A percentile compares a stretch with the other conserved stretches of the same genome.
These are phyloP conservation scores for Apostichopus parvimensis DNA, from an alignment of 35 echinoderm and acorn worm species.

Conservation along the genomic window DNA sequence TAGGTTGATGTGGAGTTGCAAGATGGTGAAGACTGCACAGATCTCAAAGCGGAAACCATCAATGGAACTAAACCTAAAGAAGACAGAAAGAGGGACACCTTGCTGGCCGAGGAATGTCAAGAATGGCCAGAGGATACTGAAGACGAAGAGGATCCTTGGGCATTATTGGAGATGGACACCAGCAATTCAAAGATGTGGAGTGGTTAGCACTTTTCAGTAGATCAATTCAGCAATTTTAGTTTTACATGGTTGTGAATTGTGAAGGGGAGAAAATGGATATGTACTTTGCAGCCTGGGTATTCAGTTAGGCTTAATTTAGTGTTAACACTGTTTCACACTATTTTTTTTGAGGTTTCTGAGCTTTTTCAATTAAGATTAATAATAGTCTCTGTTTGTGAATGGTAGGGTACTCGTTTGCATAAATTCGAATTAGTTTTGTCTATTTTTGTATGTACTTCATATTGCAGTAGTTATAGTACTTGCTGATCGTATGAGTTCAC, in stretches of 20 bases:
- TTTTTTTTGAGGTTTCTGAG: too few relatives aligned
- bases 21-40: not conserved
- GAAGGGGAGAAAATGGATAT: not conserved
- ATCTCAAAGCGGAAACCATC: not conserved
- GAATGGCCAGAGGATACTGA: not conserved
- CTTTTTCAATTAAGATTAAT: too few relatives aligned
- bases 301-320: too few relatives aligned
- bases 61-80: not conserved
- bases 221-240: not conserved
- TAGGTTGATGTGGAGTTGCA: conserved; percentile 8
- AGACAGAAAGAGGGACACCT: not conserved
- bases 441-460: too few relatives aligned
- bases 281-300: too few relatives aligned
- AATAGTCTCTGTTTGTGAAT: too few relatives aligned
- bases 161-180: conserved; percentile 11
- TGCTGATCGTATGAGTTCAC: too few relatives aligned
- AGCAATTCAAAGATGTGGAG: conserved; percentile 4
- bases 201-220: not conserved
- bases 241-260: not conserved
- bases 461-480: too few relatives aligned
- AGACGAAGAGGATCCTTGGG: not conserved
- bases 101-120: not conserved
- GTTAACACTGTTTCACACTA: too few relatives aligned
- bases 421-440: too few relatives aligned
- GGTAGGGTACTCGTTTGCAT: too few relatives aligned